These are phyloP conservation scores for Gisinianus flammeolus DNA, from an alignment of 2,888 invertebrate genomes.

Conservation along the genomic window DNA sequence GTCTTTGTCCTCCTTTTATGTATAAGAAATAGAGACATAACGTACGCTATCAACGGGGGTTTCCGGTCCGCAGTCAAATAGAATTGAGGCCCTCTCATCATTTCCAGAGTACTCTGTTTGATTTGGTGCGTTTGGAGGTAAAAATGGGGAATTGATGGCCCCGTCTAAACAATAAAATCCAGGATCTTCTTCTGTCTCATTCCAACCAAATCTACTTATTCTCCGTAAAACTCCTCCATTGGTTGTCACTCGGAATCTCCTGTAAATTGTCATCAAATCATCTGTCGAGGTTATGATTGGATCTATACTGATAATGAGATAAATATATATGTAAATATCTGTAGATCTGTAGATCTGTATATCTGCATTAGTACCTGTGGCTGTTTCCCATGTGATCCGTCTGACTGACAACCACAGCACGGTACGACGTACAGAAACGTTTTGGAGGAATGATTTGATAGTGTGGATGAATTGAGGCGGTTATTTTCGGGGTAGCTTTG, in stretches of 20 bases:
- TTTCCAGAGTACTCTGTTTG: constrained; percentile 25
- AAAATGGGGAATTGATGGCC: constrained; percentile 3
- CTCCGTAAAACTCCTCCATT: background rate
- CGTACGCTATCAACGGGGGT: too few species aligned
- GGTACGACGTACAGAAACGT: constrained; percentile 40
- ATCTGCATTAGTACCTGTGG: too few species aligned
- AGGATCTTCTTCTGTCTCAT: background rate
- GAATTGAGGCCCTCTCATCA: background rate
- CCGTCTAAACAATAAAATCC: constrained; percentile 27
- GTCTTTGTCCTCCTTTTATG: too few species aligned
- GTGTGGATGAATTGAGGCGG: constrained; percentile 44
- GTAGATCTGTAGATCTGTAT: too few species aligned
- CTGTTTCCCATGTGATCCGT: constrained; percentile 3
- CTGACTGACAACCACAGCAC: background rate
- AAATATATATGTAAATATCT: too few species aligned
- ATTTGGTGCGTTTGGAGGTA: background rate
- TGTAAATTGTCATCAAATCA: constrained; percentile 5
- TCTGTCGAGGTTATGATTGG: too few species aligned
- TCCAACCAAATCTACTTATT: constrained; percentile 19
- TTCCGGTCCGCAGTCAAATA: constrained; percentile 15
- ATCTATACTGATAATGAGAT: background rate
- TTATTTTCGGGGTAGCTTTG: constrained; percentile 25
- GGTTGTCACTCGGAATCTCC: constrained; percentile 12
- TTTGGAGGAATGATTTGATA: constrained; percentile 48
- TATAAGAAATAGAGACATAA: too few species aligned